Evolutionary conservation across 2,797 vertebrate genomes (phyloP), one percentile per base, ranked within the genome.

Genomic region (Mus minutoides): DNA sequence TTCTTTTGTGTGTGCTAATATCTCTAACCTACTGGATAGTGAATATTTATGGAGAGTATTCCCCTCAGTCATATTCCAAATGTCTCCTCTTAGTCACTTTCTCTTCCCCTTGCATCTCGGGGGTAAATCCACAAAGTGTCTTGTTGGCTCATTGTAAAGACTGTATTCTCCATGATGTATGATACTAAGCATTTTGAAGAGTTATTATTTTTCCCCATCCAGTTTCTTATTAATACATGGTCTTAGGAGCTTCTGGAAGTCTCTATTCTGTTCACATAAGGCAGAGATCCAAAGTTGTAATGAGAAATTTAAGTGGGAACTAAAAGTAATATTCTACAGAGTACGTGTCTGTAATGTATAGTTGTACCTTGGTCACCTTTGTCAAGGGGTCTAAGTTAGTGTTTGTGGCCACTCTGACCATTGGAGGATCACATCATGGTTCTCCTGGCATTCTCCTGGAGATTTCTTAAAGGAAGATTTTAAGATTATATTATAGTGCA

Each of bases 241-340:
- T 21, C 21, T 92, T 75, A 76, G 40, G 2, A 24, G 7, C 24
- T 54, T 90, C 88, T 62, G 56, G 34, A 71, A 26, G 24, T 79
- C 77, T 16, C 24, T 17, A 0, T 89, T 7, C 21, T 43, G 13
- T 73, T 88, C 79, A 4, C 24, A 31, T n/a, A 29, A 91, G 40
- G 52, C 31, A 12, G 29, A 46, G 29, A 43, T 64, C 29, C 34
- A 9, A 83, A 17, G 19, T 24, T 62, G 12, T 49, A 8, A 9
- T 43, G 64, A 97, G 73, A 82, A 43, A 71, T 52, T 88, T 40
- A 80, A 85, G 37, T 49, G 60, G 73, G 49, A 56, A 10, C 31
- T 16, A 40, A 4, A 62, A 78, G n/a, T 60, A 34, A 1, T 2
- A 49, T 19, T 78, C 54, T 49, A 3, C 13, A 34, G 37, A 40